Base-by-base conservation (phyloP, 1,140 invertebrate genomes). In the Hyposmocoma kahamanoa region DNA sequence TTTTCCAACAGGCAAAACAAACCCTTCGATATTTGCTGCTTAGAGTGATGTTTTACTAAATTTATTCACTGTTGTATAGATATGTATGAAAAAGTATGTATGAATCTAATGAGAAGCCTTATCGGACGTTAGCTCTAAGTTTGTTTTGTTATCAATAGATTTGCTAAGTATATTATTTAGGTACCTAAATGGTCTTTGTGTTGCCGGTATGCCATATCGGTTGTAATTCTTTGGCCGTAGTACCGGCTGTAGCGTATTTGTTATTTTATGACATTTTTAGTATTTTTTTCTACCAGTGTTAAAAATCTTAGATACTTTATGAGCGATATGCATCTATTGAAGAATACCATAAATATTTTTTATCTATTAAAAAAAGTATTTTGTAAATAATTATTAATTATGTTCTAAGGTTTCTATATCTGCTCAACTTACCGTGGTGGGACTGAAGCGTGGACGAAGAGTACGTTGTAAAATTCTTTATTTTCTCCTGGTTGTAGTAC, bases 371-470 rank as follows among this genome's bases (percentile, higher is more conserved):
- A 58, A 76, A 78, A 64, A 56, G 51, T 72, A 78, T 71, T 78
- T 72, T 80, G 79, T 83, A 84, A 76, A 81, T 84, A 84, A 67
- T 69, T 80, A 71, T 83, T 80, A 65, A 71, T 83, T 80, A 66
- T 71, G 73, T 78, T 83, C 62, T 84, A 80, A 83, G 73, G 68
- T 71, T 76, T 68, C 69, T 68, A 78, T 56, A 72, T 80, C 79
- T 84, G 82, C 82, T 85, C 82, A 85, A 84, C 70, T 68, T 72
- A 72, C 59, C 57, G 66, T 75, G n/a, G n/a, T n/a, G 70, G 69
- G 67, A 78, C 69, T 76, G 68, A 72, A 61, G 51, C 36, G 18
- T 50, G 19, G 26, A 56, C n/a, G n/a, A n/a, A n/a, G n/a, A 49
- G 26, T 32, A 32, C 17, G 6, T 50, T 20, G 22, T 28, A 24